These are phyloP conservation scores for Caranx melampygus DNA, from an alignment of 2,113 vertebrate species.

Conservation along the genomic window DNA sequence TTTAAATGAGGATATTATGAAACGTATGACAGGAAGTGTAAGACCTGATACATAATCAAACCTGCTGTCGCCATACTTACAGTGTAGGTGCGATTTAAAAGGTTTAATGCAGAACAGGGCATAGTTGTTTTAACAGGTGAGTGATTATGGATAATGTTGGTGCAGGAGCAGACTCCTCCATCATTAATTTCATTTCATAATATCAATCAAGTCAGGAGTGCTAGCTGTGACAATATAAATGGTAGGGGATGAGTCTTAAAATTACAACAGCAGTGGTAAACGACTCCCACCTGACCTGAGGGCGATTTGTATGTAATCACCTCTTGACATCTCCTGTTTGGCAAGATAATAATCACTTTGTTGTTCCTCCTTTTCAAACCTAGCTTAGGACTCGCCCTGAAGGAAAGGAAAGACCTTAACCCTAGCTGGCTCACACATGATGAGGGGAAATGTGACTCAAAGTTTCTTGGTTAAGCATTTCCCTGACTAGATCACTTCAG, in stretches of 20 bases:
- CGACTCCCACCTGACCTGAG: neutral
- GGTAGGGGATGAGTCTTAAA: neutral
- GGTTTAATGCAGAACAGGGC: neutral
- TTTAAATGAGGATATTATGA: no score
- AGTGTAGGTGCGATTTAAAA: neutral
- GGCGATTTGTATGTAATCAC: neutral
- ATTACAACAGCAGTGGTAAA: neutral
- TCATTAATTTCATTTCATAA: neutral
- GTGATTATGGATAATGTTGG: neutral
- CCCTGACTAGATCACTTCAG: constrained; percentile 1
- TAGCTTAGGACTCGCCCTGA: neutral
- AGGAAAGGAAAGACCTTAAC: neutral
- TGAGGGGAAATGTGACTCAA: no score
- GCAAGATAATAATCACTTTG: neutral
- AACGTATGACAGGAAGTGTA: neutral
- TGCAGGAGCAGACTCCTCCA: neutral
- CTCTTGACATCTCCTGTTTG: neutral
- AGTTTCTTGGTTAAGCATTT: no score
- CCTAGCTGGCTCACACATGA: no score
- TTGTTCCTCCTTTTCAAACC: neutral
- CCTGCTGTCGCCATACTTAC: neutral
- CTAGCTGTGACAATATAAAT: neutral
- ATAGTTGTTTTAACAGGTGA: neutral
- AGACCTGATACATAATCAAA: neutral
- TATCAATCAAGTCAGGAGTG: neutral